Evolutionary conservation across 2,113 vertebrate genomes (phyloP).

Genomic region (Zeus faber): DNA sequence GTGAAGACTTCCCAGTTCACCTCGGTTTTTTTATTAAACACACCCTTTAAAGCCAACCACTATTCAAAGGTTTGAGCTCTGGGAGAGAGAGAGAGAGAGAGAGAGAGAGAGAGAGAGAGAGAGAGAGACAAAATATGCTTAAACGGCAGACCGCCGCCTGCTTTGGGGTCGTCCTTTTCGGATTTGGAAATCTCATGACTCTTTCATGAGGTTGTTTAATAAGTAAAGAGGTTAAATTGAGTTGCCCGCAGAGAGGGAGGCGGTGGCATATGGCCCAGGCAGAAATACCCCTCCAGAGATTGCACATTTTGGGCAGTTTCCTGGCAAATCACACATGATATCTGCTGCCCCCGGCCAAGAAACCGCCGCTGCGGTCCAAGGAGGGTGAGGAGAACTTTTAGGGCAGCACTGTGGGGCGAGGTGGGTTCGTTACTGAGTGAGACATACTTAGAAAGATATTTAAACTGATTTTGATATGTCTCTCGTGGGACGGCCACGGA

Average conservation of each 20-base stretch:
- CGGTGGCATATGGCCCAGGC: constrained; percentile 42
- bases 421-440: too few species aligned
- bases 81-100: constrained; percentile 15
- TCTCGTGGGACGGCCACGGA: too few species aligned
- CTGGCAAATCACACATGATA: constrained; percentile 30
- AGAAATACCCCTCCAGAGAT: constrained; percentile 41
- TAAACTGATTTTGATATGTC: too few species aligned
- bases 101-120: too few species aligned
- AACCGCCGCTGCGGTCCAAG: background rate
- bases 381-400: background rate
- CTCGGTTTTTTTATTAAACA: constrained; percentile 29
- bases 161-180: constrained; percentile 47
- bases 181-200: constrained; percentile 60
- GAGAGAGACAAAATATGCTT: constrained; percentile 31
- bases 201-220: constrained; percentile 65
- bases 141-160: constrained; percentile 52
- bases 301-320: constrained; percentile 37
- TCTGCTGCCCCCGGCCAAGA: background rate
- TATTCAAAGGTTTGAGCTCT: too few species aligned
- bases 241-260: constrained; percentile 42
- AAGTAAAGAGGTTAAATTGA: constrained; percentile 56
- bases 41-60: constrained; percentile 24
- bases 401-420: background rate
- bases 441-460: too few species aligned
- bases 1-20: constrained; percentile 36